Conservation (phyloP, 2,888 invertebrate genomes). For the Hypomecis atomaria region DNA sequence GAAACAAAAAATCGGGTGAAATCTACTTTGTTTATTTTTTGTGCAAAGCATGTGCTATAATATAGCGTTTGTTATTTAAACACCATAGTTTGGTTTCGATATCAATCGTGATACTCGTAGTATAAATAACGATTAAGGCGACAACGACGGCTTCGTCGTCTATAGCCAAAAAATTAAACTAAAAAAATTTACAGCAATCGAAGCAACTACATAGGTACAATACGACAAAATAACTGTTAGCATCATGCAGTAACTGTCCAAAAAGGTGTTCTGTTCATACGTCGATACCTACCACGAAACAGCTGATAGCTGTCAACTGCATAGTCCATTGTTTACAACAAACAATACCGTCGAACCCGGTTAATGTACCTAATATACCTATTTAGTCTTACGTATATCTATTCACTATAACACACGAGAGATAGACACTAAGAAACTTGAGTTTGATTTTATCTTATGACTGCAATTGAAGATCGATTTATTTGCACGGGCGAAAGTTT, state of each 20-base stretch:
- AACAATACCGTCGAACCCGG: slow-evolving; percentile 27
- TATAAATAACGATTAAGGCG: no score
- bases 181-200: no score
- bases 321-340: slow-evolving; percentile 41
- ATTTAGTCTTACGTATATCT: neutral
- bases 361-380: slow-evolving; percentile 7
- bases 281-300: slow-evolving; percentile 48
- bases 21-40: no score
- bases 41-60: no score
- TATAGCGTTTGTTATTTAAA: no score
- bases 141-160: no score
- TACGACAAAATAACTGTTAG: neutral
- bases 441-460: slow-evolving; percentile 9
- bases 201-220: neutral
- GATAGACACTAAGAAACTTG: slow-evolving; percentile 11
- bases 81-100: no score
- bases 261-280: neutral
- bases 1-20: no score
- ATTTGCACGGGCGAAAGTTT: slow-evolving; percentile 53
- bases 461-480: slow-evolving; percentile 15
- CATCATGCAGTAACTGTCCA: neutral
- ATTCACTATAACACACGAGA: slow-evolving; percentile 15
- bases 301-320: slow-evolving; percentile 52
- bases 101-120: no score
- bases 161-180: no score